These are phyloP conservation scores for Sebastes iracundus DNA, from an alignment of 2,797 vertebrate species.

Conservation along the genomic window DNA sequence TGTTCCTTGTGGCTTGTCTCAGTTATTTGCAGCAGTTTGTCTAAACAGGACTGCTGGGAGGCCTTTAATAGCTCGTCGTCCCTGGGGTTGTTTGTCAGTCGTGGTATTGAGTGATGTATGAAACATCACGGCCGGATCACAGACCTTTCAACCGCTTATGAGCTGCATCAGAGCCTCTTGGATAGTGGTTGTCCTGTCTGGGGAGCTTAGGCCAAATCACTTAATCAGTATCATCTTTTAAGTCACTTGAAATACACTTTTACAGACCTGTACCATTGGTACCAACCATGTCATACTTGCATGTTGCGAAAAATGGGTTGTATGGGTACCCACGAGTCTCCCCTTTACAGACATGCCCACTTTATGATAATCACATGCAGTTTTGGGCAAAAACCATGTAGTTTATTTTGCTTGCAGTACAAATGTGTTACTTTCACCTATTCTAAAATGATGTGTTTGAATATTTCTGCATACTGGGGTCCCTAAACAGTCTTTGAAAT, in stretches of 20 bases:
- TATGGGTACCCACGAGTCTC: too few species aligned
- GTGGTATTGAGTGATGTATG: conserved; percentile 48
- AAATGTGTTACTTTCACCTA: too few species aligned
- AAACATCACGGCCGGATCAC: conserved; percentile 39
- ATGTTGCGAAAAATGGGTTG: too few species aligned
- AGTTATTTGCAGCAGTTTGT: conserved; percentile 41
- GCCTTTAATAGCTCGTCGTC: conserved; percentile 38
- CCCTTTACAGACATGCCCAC: too few species aligned
- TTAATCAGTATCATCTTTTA: conserved; percentile 25
- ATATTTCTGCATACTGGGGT: too few species aligned
- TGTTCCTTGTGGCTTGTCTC: conserved; percentile 18
- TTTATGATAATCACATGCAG: too few species aligned
- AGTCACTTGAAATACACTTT: background rate
- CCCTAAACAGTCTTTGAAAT: too few species aligned
- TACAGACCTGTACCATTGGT: too few species aligned
- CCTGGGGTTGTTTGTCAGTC: conserved; percentile 45
- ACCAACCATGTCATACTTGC: too few species aligned
- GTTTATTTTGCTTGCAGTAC: too few species aligned
- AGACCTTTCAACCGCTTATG: conserved; percentile 40
- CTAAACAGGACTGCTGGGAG: conserved; percentile 45
- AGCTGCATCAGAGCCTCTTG: conserved; percentile 31
- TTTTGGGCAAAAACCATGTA: too few species aligned
- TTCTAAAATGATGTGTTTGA: too few species aligned
- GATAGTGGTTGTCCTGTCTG: conserved; percentile 20
- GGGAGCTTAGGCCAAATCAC: conserved; percentile 20